Base-by-base conservation (phyloP, 2,113 vertebrate genomes). In the Vulpes vulpes region DNA sequence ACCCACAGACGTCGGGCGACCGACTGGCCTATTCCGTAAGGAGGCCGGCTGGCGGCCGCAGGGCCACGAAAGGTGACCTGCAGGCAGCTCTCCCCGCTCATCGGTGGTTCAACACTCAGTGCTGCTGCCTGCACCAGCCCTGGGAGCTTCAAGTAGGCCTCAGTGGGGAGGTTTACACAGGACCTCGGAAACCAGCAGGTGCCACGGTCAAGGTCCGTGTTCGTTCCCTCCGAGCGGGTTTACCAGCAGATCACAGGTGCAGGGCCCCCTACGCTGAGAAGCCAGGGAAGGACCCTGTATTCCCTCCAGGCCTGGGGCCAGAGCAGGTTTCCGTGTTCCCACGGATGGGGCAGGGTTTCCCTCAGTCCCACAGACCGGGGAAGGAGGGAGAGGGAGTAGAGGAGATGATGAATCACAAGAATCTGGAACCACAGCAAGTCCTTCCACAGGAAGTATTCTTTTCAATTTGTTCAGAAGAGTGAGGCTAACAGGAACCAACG, bases 361-460 rank as follows among this genome's bases (percentile, higher is more conserved):
- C 60, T 76, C 16, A 19, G 19, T 25, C 20, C 38, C 32, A n/a
- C n/a, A 81, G 49, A 9, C n/a, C 27, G 10, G 55, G 35, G 76
- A 49, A 30, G 5, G 23, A 9, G 79, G 30, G 32, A 15, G 3
- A 22, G 2, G 3, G 16, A 57, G 43, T 55, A 53, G 55, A 5
- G 22, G 35, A 14, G 51, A n/a, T 2, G 23, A 17, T 16, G 51
- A 57, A 60, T 76, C 22, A 10, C 23, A 81, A 78, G 43, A 81
- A 74, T 22, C 9, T 6, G 15, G 62, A 91, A 49, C 59, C 53
- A 25, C 43, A 57, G 62, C 83, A 57, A 57, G 59, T 69, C 74
- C 62, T 62, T 67, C 71, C 51, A 64, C 53, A 38, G 74, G 38
- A 82, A 91, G 73, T 25, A 69, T 90, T 71, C 65, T 92, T 76